Conservation (phyloP, 2,888 invertebrate genomes). For the Eudasyphora cyanicolor region DNA sequence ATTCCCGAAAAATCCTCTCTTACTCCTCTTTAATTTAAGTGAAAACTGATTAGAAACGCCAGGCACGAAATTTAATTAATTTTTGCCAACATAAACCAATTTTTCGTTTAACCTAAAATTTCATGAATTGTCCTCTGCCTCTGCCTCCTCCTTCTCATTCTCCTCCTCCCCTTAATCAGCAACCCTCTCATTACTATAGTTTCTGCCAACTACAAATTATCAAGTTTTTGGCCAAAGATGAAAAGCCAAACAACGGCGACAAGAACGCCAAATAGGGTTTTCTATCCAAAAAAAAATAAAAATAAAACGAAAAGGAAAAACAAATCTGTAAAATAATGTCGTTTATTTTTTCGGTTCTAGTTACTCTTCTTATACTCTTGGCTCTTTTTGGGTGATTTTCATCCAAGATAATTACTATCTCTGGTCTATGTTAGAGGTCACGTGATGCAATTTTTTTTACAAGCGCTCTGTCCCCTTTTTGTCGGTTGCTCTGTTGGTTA, state of each 20-base stretch:
- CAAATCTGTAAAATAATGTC: neutral
- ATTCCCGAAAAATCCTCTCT: too few relatives aligned
- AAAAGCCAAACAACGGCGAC: neutral
- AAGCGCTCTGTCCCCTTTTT: neutral
- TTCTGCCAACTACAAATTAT: slow-evolving; percentile 54
- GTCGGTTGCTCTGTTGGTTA: slow-evolving; percentile 11
- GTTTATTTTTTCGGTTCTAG: slow-evolving; percentile 18
- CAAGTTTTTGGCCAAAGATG: slow-evolving; percentile 53
- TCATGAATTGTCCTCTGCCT: too few relatives aligned
- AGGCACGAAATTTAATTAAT: slow-evolving; percentile 65
- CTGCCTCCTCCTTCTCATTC: neutral
- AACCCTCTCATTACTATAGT: neutral
- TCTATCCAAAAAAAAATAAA: neutral
- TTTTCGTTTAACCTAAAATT: slow-evolving; percentile 20
- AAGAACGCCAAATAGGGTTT: neutral
- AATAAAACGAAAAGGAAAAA: neutral
- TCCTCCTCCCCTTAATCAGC: neutral
- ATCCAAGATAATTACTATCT: slow-evolving; percentile 61
- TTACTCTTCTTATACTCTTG: too few relatives aligned
- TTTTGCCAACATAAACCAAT: slow-evolving; percentile 51
- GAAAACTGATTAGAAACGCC: slow-evolving; percentile 34
- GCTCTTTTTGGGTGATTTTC: slow-evolving; percentile 46
- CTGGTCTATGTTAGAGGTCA: slow-evolving; percentile 59
- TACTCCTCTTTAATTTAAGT: too few relatives aligned
- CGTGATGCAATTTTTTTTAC: slow-evolving; percentile 58